Conservation (phyloP, 35 echinoderm and acorn worm species). For the Acanthaster planci region DNA sequence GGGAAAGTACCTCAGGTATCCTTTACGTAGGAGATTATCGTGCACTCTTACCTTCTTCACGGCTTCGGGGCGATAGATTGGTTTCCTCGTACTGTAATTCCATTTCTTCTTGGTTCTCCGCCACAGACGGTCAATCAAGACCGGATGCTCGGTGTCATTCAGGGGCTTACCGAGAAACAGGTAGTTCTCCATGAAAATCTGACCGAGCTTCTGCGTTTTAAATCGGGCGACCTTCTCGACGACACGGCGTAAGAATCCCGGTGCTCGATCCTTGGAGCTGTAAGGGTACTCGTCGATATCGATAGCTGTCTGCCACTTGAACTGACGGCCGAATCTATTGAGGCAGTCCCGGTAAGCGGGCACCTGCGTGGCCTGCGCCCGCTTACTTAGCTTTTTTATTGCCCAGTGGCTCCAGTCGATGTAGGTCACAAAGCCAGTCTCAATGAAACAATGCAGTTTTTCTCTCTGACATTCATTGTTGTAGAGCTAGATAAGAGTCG, state of each 20-base stretch:
- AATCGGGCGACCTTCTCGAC: background rate
- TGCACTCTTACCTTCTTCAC: background rate
- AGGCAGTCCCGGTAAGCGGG: constrained; percentile 11
- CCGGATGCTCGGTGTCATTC: background rate
- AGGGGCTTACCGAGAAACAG: constrained; percentile 13
- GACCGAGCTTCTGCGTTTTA: background rate
- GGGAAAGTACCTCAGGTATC: background rate
- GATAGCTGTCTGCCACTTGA: constrained; percentile 16
- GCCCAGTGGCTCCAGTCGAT: constrained; percentile 16
- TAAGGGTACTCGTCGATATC: constrained; percentile 29
- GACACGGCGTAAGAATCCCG: background rate
- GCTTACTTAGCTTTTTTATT: background rate
- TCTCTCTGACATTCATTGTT: constrained; percentile 6
- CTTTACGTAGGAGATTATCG: background rate
- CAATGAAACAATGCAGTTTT: background rate
- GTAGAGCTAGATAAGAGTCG: constrained; percentile 14
- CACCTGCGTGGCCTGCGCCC: background rate
- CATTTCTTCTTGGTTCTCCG: background rate
- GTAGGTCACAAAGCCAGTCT: constrained; percentile 5
- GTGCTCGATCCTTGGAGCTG: background rate
- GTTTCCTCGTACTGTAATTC: background rate
- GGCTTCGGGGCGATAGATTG: background rate
- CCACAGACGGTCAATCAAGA: constrained; percentile 14
- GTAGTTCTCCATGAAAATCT: constrained; percentile 11
- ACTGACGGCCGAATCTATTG: background rate